Evolutionary conservation across 2,113 vertebrate genomes (phyloP), one percentile per base, ranked within the genome.

Genomic region (Arizona elegans): DNA sequence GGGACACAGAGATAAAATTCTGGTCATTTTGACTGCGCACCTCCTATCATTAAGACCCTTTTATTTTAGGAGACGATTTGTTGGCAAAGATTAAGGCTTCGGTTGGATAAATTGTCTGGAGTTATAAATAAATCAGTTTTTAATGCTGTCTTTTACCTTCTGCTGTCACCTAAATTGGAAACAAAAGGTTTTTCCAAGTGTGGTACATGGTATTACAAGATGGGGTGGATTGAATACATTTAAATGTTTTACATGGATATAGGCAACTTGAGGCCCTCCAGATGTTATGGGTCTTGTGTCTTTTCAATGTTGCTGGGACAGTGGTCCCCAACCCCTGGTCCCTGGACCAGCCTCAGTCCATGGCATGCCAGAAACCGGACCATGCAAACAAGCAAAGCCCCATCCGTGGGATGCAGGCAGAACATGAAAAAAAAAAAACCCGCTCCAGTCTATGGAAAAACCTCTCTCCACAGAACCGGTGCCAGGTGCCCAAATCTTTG

Each of bases 11-110:
- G 91, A 94, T 38, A 95, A 96, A 94, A 12, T 90, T 81, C 92
- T 6, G 90, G 88, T 56, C 58, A 87, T 95, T 95, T 92, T 81
- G 91, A 89, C 29, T 87, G 88, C 53, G 54, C 52, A 62, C 53
- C 54, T 93, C 15, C 86, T 62, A 33, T 91, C 88, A 90, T 92
- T 92, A 8, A 29, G 55, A 92, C 91, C 17, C 1, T 95, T 95
- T 96, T 62, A 58, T 91, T 86, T 54, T 94, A 93, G 91, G 93
- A 94, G 91, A 23, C 2, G 29, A 91, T 95, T 94, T 95, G 86
- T 92, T 89, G 62, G 65, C 91, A 91, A 95, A 92, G 93, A 92
- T 92, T 86, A 59, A 95, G 56, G 70, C 92, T 94, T 95, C 92
- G 93, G n/a, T 58, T 95, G 55, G 50, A 94, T 85, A 96, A 94